phyloP scores from a whole-genome alignment of 2,797 vertebrate genomes.

The Balearica regulorum region DNA sequence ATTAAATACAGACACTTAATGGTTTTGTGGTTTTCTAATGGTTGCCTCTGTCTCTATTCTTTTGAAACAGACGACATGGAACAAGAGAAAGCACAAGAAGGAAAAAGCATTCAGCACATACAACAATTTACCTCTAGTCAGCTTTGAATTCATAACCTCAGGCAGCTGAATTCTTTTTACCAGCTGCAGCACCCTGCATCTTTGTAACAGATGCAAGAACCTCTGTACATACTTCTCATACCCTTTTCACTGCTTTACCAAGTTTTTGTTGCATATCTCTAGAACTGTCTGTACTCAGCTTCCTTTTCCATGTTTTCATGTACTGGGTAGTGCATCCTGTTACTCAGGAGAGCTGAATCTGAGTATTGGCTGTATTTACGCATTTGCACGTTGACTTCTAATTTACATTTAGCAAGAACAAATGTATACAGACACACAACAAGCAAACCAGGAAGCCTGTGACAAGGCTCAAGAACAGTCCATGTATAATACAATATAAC shows the following conservation, averaged over 20 bases:
- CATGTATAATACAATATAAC: accelerated
- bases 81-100: neutral
- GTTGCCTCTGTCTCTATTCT: neutral
- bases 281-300: neutral
- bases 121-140: neutral
- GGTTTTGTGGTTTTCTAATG: neutral
- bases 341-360: accelerated
- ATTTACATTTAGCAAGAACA: accelerated
- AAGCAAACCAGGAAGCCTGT: neutral
- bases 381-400: accelerated
- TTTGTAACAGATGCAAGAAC: neutral
- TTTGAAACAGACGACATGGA: neutral
- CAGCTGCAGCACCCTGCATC: neutral
- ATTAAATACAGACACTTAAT: neutral
- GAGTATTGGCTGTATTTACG: neutral
- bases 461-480: neutral
- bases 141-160: neutral
- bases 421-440: accelerated
- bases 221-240: neutral
- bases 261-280: accelerated
- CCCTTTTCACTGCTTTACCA: neutral
- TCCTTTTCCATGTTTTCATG: neutral
- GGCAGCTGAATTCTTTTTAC: neutral
- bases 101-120: neutral
- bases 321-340: too few species aligned